These are phyloP conservation scores for Palloptera scutellata DNA, from an alignment of 2,888 invertebrate species.

Conservation along the genomic window DNA sequence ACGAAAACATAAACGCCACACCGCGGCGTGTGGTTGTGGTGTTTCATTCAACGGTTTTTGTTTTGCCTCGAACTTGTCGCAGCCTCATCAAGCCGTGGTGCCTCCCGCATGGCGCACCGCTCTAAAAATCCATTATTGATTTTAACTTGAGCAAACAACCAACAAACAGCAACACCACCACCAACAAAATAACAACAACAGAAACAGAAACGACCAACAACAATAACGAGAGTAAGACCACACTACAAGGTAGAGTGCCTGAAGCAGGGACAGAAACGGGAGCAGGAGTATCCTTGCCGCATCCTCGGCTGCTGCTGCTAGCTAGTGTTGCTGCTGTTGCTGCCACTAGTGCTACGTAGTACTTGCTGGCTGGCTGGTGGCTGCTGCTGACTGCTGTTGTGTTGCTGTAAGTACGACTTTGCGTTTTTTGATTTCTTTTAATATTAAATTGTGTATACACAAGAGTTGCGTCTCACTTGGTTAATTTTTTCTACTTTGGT, in stretches of 20 bases:
- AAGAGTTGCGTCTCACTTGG: slow-evolving; percentile 34
- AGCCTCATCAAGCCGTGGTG: too few relatives aligned
- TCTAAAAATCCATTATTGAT: slow-evolving; percentile 36
- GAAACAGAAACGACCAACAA: slow-evolving; percentile 8
- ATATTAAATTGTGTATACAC: slow-evolving; percentile 34
- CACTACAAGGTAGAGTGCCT: slow-evolving; percentile 19
- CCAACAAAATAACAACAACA: slow-evolving; percentile 32
- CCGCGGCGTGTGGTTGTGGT: too few relatives aligned
- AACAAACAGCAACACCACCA: slow-evolving; percentile 28
- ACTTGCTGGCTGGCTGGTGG: slow-evolving; percentile 28
- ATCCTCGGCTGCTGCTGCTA: too few relatives aligned
- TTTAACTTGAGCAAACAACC: slow-evolving; percentile 28
- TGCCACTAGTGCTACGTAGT: slow-evolving; percentile 16
- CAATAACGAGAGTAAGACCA: background rate
- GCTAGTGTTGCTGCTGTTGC: background rate
- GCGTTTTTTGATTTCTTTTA: slow-evolving; percentile 20
- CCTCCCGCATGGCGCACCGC: background rate
- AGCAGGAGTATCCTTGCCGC: slow-evolving; percentile 11
- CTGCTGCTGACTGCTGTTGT: slow-evolving; percentile 21
- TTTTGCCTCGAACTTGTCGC: too few relatives aligned
- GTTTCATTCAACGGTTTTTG: too few relatives aligned
- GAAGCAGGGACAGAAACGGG: slow-evolving; percentile 32
- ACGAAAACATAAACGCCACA: too few relatives aligned
- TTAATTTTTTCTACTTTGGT: background rate
- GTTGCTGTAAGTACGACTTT: slow-evolving; percentile 52